Evolutionary conservation across 2,797 vertebrate genomes (phyloP).

Genomic region (Gallinago solitaria): DNA sequence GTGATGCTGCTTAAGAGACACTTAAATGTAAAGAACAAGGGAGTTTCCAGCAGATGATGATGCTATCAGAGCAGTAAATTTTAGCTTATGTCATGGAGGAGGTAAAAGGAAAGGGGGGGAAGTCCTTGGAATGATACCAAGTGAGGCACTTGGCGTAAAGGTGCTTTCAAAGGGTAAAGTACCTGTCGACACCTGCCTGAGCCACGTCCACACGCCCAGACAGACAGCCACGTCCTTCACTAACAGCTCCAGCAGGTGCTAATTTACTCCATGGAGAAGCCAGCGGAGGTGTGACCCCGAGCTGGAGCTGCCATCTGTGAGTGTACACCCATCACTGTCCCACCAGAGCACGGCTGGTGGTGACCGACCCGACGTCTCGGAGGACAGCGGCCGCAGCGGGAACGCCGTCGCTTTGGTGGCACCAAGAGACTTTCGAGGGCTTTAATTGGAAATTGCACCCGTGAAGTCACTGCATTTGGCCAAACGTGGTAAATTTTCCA

Average conservation of each 20-base stretch:
- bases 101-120: not conserved
- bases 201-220: rapidly evolving
- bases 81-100: not conserved
- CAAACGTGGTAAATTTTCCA: rapidly evolving
- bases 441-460: not conserved
- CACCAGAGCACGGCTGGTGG: not conserved
- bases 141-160: not conserved
- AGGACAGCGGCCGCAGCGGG: too few species aligned
- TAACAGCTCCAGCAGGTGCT: rapidly evolving
- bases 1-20: not conserved
- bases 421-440: not conserved
- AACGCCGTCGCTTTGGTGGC: too few species aligned
- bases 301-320: not conserved
- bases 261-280: not conserved
- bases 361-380: too few species aligned
- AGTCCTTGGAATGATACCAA: not conserved
- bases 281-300: not conserved
- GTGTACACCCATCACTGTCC: not conserved
- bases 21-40: not conserved
- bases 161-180: not conserved
- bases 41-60: not conserved
- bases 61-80: not conserved
- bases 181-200: not conserved
- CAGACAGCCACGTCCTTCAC: not conserved
- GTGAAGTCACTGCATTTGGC: not conserved